phyloP scores from a whole-genome alignment of 2,113 vertebrate species.

The Nestor notabilis region DNA sequence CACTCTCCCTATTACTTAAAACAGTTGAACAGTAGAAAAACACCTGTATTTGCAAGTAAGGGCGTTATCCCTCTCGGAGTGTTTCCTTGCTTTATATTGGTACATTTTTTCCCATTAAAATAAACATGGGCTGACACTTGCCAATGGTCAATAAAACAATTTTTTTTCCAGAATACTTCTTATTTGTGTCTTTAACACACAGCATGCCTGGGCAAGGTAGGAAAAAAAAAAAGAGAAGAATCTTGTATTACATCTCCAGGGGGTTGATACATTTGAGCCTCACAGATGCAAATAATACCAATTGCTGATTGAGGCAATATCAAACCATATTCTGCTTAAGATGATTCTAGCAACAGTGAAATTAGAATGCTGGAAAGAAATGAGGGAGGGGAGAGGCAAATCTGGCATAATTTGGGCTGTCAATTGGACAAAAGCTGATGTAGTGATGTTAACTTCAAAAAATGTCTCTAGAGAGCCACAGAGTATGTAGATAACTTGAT shows the following conservation, averaged over 20 bases:
- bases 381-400: neutral
- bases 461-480: neutral
- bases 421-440: neutral
- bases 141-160: neutral
- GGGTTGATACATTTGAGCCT: neutral
- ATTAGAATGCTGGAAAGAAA: neutral
- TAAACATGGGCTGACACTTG: neutral
- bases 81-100: neutral
- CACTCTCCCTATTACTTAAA: neutral
- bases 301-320: neutral
- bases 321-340: neutral
- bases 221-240: neutral
- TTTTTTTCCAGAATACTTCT: neutral
- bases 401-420: neutral
- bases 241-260: neutral
- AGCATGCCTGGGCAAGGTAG: neutral
- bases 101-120: neutral
- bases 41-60: neutral
- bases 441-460: neutral
- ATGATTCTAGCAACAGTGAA: neutral
- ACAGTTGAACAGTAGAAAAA: neutral
- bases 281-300: neutral
- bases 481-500: neutral
- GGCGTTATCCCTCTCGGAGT: neutral
- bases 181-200: neutral